These are phyloP conservation scores for Haplochromis vanheusdeni DNA, from an alignment of 2,113 vertebrate species.

Conservation along the genomic window DNA sequence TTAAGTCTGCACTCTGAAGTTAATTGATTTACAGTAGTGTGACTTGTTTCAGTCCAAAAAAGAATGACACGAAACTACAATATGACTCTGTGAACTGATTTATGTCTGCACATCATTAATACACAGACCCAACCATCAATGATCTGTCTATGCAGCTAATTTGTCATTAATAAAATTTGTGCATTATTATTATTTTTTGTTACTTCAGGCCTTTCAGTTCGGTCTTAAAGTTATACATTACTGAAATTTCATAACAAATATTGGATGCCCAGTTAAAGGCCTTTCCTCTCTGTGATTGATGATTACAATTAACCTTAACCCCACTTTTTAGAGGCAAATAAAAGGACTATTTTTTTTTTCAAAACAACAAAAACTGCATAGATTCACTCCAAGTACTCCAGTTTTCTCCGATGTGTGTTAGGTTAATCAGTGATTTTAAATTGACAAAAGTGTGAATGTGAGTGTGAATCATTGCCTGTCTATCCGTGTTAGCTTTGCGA, in stretches of 20 bases:
- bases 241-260: neutral
- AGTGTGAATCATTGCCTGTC: neutral
- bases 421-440: neutral
- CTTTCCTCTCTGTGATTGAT: neutral
- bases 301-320: neutral
- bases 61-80: neutral
- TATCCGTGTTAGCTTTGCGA: neutral
- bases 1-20: neutral
- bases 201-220: neutral
- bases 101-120: neutral
- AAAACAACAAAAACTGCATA: neutral
- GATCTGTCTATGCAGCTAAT: neutral
- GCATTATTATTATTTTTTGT: neutral
- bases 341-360: rapidly evolving
- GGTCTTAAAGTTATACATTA: neutral
- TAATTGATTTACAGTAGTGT: neutral
- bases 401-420: neutral
- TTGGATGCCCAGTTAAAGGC: neutral
- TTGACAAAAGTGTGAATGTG: neutral
- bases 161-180: neutral
- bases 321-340: neutral
- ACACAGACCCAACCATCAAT: neutral
- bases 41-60: neutral
- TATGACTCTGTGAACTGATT: neutral
- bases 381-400: neutral